Evolutionary conservation across 2,888 invertebrate species (phyloP).

Genomic region (Tetranychus truncatus): DNA sequence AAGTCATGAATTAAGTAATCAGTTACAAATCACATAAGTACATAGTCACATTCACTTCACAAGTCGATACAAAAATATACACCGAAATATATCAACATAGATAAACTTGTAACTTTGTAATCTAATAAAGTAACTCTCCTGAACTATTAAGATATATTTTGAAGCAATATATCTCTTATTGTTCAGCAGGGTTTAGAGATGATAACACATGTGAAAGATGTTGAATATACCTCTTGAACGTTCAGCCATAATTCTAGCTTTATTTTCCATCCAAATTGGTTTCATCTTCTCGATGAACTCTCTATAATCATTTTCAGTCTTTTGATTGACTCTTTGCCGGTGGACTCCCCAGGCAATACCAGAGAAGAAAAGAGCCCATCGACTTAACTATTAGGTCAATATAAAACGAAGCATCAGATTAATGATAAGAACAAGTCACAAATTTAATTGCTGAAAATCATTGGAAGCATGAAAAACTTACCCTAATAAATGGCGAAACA

Average conservation of each 20-base stretch:
- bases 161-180: not conserved
- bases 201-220: not conserved
- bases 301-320: not conserved
- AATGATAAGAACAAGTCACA: not conserved
- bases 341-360: constrained; percentile 8
- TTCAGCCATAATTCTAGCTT: not conserved
- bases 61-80: too few species aligned
- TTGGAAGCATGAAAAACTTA: not conserved
- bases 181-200: not conserved
- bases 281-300: constrained; percentile 2
- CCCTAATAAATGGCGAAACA: constrained; percentile 2
- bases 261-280: constrained; percentile 10
- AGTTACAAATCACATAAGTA: too few species aligned
- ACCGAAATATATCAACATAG: too few species aligned
- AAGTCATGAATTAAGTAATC: too few species aligned
- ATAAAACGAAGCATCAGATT: not conserved
- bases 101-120: too few species aligned
- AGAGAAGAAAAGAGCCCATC: not conserved
- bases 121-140: too few species aligned
- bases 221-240: not conserved
- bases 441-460: not conserved
- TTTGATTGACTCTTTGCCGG: not conserved
- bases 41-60: too few species aligned
- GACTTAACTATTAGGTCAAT: not conserved
- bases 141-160: not conserved